phyloP scores from a whole-genome alignment of 1,140 invertebrate genomes.

The Lepidurus couesii region DNA sequence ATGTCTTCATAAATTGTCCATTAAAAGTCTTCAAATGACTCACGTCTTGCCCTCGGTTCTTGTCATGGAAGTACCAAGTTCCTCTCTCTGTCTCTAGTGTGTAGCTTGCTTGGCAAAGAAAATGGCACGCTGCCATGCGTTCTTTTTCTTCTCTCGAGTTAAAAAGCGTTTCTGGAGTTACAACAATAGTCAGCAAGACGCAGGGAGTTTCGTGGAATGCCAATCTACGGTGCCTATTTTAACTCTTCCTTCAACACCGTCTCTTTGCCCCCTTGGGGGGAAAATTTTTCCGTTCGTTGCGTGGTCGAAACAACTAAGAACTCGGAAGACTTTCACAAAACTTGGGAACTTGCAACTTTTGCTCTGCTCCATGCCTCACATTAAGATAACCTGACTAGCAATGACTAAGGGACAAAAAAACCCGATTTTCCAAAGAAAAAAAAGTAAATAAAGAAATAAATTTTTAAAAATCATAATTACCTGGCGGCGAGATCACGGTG shows the following conservation, averaged over 20 bases:
- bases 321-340: background rate
- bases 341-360: background rate
- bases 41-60: background rate
- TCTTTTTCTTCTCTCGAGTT: background rate
- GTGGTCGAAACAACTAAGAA: background rate
- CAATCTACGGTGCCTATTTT: constrained; percentile 16
- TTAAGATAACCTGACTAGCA: too few relatives aligned
- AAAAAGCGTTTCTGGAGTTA: constrained; percentile 8
- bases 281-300: background rate
- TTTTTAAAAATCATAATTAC: constrained; percentile 43
- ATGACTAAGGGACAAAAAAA: background rate
- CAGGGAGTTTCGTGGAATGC: background rate
- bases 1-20: constrained; percentile 19
- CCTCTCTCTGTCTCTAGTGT: background rate
- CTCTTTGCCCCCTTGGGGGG: background rate
- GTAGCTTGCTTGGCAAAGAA: background rate
- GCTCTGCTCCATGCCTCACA: background rate
- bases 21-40: constrained; percentile 22
- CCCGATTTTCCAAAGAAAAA: background rate
- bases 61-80: background rate
- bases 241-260: constrained; percentile 18
- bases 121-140: background rate
- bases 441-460: background rate
- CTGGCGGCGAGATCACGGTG: constrained; percentile 71
- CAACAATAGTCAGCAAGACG: background rate